A percentile compares a stretch with the other conserved stretches of the same genome.
These are phyloP conservation scores for Merops nubicus DNA, from an alignment of 2,113 vertebrate species.

Conservation along the genomic window DNA sequence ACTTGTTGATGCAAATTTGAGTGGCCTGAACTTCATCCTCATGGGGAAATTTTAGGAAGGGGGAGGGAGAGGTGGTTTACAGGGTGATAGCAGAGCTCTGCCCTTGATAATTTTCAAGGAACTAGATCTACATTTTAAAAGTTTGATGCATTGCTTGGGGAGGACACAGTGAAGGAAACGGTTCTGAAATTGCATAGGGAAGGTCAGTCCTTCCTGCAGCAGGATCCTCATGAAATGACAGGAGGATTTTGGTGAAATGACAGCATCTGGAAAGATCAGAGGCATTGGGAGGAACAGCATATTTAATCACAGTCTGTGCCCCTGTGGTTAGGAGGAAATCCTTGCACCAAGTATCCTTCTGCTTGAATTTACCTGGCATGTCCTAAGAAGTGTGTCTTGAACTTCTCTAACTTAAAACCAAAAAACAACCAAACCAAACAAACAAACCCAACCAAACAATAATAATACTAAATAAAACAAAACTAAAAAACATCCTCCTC, in stretches of 20 bases:
- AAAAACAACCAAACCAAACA: too few relatives aligned
- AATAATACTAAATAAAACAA: too few relatives aligned
- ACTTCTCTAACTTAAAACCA: not conserved
- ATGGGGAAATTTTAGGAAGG: not conserved
- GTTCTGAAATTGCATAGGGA: not conserved
- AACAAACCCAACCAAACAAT: too few relatives aligned
- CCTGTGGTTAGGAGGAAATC: not conserved
- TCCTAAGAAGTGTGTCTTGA: constrained; percentile 4
- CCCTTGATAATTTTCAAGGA: not conserved
- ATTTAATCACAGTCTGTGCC: not conserved
- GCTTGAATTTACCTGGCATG: constrained; percentile 22
- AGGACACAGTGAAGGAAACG: not conserved
- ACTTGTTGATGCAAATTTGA: constrained; percentile 17
- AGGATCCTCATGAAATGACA: not conserved
- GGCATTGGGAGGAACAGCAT: not conserved
- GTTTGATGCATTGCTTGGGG: not conserved
- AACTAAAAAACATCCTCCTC: too few relatives aligned
- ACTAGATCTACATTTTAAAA: not conserved
- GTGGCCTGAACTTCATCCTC: not conserved
- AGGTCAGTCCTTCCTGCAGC: not conserved
- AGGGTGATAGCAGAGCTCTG: not conserved
- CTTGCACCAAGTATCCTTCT: not conserved
- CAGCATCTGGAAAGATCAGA: not conserved
- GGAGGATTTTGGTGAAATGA: not conserved
- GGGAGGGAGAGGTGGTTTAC: not conserved